Base-by-base conservation (phyloP, 2,888 invertebrate genomes). In the Drosophila longiperda region DNA sequence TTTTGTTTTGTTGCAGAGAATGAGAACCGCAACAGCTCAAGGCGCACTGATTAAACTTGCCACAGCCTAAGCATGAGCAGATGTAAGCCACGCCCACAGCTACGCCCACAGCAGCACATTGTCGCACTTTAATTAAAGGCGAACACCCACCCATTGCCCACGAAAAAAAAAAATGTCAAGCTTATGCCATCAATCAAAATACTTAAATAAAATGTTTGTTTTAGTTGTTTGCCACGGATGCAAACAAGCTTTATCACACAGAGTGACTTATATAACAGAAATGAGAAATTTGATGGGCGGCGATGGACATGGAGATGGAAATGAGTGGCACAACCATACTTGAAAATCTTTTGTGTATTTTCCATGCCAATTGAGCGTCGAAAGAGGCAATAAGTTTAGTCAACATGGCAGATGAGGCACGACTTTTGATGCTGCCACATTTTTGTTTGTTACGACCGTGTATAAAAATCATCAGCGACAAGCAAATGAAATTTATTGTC, bases 161-260 rank as follows among this genome's bases (percentile, higher is more conserved):
- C 26, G 20, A 32, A 23, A 34, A 4, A 17, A 69, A 73, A 78
- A 71, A 86, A 75, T 80, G 81, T 90, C 89, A 83, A 75, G 69
- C 86, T 85, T 80, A 83, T 80, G 87, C 90, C 85, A 86, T 86
- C 90, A 86, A 90, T 86, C 85, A 86, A 86, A 84, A 86, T 90
- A 81, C 86, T 88, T 73, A 81, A 86, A 86, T 88, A 83, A 86
- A 89, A 86, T 90, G 89, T 88, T 88, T 86, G 89, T 75, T 78
- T 80, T 81, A 78, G 72, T 78, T 83, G 84, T 73, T 83, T 81
- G 75, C 62, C 61, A 59, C 26, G 49, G 49, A 52, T 63, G 48
- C 58, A 63, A 66, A 49, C 66, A 54, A 57, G 54, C 72, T 42
- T 66, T 69, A 78, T 69, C 69, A 67, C 65, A 68, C 50, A 32